phyloP scores from a whole-genome alignment of 2,113 vertebrate species.

The Brachyistius frenatus region DNA sequence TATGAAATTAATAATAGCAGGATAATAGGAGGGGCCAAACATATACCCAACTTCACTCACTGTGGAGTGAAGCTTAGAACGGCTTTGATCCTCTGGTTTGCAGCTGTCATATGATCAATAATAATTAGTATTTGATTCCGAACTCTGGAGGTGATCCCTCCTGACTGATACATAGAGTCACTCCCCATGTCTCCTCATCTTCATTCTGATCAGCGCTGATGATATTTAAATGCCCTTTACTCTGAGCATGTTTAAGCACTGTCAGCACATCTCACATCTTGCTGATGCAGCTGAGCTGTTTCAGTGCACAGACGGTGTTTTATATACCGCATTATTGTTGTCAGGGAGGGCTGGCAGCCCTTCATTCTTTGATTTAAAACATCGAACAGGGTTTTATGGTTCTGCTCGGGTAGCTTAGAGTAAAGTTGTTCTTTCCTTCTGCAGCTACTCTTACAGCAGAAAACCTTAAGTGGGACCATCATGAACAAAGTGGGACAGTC shows the following conservation, averaged over 20 bases:
- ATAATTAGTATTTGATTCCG: background rate
- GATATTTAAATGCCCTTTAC: constrained; percentile 5
- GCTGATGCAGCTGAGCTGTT: constrained; percentile 23
- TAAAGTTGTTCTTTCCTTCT: background rate
- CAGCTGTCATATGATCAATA: too few relatives aligned
- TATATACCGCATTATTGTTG: background rate
- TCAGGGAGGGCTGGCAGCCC: constrained; percentile 1
- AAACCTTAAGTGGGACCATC: background rate
- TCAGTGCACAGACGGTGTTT: background rate
- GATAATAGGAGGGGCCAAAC: too few relatives aligned
- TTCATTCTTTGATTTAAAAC: constrained; percentile 17
- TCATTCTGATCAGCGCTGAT: background rate
- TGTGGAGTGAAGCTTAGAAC: too few relatives aligned
- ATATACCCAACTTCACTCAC: too few relatives aligned
- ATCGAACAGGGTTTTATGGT: constrained; percentile 10
- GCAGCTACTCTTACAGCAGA: constrained; percentile 2
- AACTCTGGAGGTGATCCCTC: background rate
- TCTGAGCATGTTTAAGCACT: background rate
- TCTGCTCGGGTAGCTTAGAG: background rate
- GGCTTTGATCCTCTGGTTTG: too few relatives aligned
- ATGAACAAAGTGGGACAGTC: too few relatives aligned
- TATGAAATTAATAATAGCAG: too few relatives aligned
- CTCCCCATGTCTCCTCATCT: background rate
- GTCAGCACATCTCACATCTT: constrained; percentile 4
- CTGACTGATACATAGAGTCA: background rate